A percentile compares a stretch with the other conserved stretches of the same genome.
These are phyloP conservation scores for Anniella stebbinsi DNA, from an alignment of 2,797 vertebrate species.

Conservation along the genomic window DNA sequence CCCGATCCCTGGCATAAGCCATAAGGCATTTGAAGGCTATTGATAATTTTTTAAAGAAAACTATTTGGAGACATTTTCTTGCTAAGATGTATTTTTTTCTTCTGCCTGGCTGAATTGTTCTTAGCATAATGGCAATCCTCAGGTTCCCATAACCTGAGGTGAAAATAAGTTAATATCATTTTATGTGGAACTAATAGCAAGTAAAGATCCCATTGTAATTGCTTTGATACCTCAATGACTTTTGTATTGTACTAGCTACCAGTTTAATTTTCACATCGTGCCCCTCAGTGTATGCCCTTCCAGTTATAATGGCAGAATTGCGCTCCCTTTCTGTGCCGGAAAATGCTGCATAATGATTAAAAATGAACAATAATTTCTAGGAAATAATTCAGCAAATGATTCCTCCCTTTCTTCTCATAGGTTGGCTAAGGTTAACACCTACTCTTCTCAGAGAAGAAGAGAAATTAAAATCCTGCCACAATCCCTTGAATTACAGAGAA, in stretches of 20 bases:
- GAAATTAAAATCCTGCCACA: slow-evolving; percentile 4
- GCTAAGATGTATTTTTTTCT: background rate
- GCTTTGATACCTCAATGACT: slow-evolving; percentile 50
- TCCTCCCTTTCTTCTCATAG: slow-evolving; percentile 36
- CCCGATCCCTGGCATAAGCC: too few species aligned
- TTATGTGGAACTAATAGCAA: slow-evolving; percentile 11
- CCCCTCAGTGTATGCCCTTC: slow-evolving; percentile 49
- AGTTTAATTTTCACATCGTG: slow-evolving; percentile 52
- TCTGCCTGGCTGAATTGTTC: slow-evolving; percentile 19
- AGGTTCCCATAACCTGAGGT: slow-evolving; percentile 28
- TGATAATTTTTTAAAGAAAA: background rate
- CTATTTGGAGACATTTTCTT: background rate
- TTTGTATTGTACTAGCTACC: slow-evolving; percentile 39
- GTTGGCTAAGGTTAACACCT: slow-evolving; percentile 19
- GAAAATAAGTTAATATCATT: slow-evolving; percentile 56
- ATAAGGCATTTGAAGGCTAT: background rate
- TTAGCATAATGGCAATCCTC: slow-evolving; percentile 13
- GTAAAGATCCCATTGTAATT: slow-evolving; percentile 44
- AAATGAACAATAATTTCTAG: slow-evolving; percentile 44
- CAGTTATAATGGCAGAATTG: slow-evolving; percentile 33
- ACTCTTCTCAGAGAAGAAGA: slow-evolving; percentile 33
- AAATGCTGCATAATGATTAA: slow-evolving; percentile 61
- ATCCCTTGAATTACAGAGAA: background rate
- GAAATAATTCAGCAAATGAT: slow-evolving; percentile 51
- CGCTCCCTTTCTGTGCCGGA: slow-evolving; percentile 44